These are phyloP conservation scores for Oxyteleia sp. DNA, from an alignment of 2,888 invertebrate species.

Conservation along the genomic window DNA sequence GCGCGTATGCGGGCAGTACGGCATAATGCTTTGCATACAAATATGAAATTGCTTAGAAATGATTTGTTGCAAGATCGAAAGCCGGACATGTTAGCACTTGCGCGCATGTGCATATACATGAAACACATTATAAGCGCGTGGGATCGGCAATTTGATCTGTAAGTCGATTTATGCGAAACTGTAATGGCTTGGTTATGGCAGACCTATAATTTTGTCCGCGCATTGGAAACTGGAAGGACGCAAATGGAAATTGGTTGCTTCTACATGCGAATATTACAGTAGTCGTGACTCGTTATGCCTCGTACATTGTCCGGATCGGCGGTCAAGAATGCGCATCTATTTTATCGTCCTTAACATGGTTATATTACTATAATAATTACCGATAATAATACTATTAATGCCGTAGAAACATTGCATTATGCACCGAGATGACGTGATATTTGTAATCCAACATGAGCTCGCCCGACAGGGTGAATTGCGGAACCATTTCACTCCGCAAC, in stretches of 20 bases:
- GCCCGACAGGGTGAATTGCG: constrained; percentile 8
- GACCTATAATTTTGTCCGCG: constrained; percentile 60
- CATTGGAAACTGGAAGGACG: constrained; percentile 39
- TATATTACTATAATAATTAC: constrained; percentile 71
- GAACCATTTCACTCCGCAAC: constrained; percentile 35
- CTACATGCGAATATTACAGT: constrained; percentile 46
- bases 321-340: constrained; percentile 51
- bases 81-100: constrained; percentile 24
- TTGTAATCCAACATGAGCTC: constrained; percentile 67
- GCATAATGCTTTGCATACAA: constrained; percentile 36
- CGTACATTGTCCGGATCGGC: constrained; percentile 40
- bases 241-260: constrained; percentile 57
- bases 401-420: constrained; percentile 68
- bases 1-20: constrained; percentile 41
- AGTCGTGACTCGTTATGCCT: constrained; percentile 32
- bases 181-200: constrained; percentile 63
- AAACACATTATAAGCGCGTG: constrained; percentile 29
- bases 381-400: constrained; percentile 76
- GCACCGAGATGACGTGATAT: constrained; percentile 47
- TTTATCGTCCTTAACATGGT: constrained; percentile 63
- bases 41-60: constrained; percentile 41
- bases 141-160: constrained; percentile 60
- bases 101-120: constrained; percentile 31
- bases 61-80: constrained; percentile 43
- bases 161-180: constrained; percentile 61